Evolutionary conservation across 2,888 invertebrate species (phyloP), one percentile per base, ranked within the genome.

Genomic region (Stramonita haemastoma): DNA sequence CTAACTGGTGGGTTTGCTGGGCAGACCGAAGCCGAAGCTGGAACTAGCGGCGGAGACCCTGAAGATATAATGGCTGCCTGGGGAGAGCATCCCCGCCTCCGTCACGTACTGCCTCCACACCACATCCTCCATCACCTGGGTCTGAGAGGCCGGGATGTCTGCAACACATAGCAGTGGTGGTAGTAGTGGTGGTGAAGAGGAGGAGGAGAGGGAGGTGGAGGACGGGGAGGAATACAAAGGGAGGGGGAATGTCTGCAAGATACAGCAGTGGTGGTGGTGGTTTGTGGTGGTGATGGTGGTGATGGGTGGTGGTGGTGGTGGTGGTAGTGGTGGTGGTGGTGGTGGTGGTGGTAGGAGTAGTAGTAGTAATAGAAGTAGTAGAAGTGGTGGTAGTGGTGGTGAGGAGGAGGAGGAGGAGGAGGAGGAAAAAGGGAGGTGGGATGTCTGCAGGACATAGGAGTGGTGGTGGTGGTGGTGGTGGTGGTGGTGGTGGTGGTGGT

Each of bases 31-130:
- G 77, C 91, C 91, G n/a, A 87, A 70, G 26, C 87, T 36, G 19
- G 46, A n/a, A 46, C 87, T 91, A 32, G 89, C 87, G 1, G 91
- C 89, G 8, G 77, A 36, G 2, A 91, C 91, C 13, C 91, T 34
- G 87, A 91, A 91, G 15, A n/a, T n/a, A 36, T 90, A 91, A 34
- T 34, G n/a, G 0, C 90, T 90, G 5, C 91, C 91, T 0, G 91
- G 91, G 5, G 90, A 91, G 70, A 91, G 88, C 5, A 79, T 85
- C 17, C 90, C 88, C 26, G 34, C 86, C 11, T 34, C 79, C 17
- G 90, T 87, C 6, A 56, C 66, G 57, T 89, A 79, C n/a, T 85
- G 79, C 1, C 86, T 66, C 91, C 91, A 91, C 5, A 73, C 29
- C 5, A 36, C 77, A 34, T 36, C 87, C 17, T 81, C 79, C 0